A percentile compares a stretch with the other conserved stretches of the same genome.
Conservation (phyloP, 1,140 invertebrate species). For the Diorhabda carinulata region DNA sequence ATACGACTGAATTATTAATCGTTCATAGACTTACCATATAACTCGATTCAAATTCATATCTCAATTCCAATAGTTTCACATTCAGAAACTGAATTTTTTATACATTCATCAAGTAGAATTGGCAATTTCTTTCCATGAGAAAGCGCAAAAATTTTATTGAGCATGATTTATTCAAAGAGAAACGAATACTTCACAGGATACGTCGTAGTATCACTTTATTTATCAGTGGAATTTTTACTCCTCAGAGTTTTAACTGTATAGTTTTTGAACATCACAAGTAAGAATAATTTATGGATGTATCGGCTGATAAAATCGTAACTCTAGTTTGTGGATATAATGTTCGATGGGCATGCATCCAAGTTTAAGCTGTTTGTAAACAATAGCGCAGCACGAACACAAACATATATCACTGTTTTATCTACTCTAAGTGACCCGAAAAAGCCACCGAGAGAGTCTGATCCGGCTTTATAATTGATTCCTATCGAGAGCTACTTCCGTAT, state of each 20-base stretch:
- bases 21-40: no score
- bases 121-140: neutral
- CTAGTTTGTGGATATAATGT: constrained; percentile 17
- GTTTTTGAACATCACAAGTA: constrained; percentile 21
- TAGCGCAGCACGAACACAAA: constrained; percentile 26
- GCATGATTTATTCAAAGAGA: constrained; percentile 4
- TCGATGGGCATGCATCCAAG: constrained; percentile 15
- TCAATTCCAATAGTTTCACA: neutral
- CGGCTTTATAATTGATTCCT: constrained; percentile 24
- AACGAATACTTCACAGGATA: constrained; percentile 9
- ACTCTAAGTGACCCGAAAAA: constrained; percentile 22
- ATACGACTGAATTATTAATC: no score
- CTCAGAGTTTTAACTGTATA: constrained; percentile 6
- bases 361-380: constrained; percentile 23
- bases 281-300: constrained; percentile 24
- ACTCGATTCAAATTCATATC: no score
- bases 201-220: constrained; percentile 5
- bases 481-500: constrained; percentile 13
- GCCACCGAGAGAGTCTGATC: constrained; percentile 20
- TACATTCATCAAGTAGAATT: neutral
- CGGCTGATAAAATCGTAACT: constrained; percentile 19
- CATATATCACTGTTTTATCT: constrained; percentile 28
- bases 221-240: constrained; percentile 10
- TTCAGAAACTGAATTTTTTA: neutral
- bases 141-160: neutral